Base-by-base conservation (phyloP, 2,113 vertebrate species). In the Phalacrocorax carbo region DNA sequence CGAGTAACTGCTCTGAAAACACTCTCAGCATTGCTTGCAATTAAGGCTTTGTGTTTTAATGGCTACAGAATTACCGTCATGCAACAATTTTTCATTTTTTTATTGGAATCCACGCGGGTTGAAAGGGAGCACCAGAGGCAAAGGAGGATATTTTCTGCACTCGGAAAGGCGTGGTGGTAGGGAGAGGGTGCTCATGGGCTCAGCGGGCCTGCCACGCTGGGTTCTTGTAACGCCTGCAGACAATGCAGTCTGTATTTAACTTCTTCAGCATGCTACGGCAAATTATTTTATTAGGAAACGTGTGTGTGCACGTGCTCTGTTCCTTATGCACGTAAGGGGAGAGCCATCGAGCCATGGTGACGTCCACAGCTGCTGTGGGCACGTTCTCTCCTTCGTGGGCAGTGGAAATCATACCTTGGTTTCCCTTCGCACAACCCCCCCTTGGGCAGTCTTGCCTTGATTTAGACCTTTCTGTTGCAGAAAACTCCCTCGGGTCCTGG, bases 291-390 rank as follows among this genome's bases (percentile, higher is more conserved):
- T 46, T n/a, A 14, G 49, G 32, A 30, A 29, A 38, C 9, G 1
- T 15, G 15, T 8, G 21, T 3, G 29, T 9, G 10, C 23, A 6
- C 18, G 10, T 1, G 3, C 25, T 1, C 32, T 15, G 12, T 5
- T 57, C 42, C 42, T 17, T 12, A 8, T 3, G 7, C 13, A 5
- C 1, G 11, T 10, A 38, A 38, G 30, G 42, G 44, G 61, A 42
- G n/a, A 49, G 25, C 15, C 76, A 13, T 20, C 4, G 11, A 78
- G 21, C 17, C 51, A 7, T 11, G 6, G 42, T 12, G 29, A 34
- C 15, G 9, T 8, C 61, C 8, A 8, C 23, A 26, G 38, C 46
- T 36, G 3, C 90, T 18, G 18, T 34, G 17, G 29, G 9, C 6
- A 3, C 7, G 19, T 18, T 9, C 32, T 36, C 22, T 38, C 26